Evolutionary conservation across 2,888 invertebrate genomes (phyloP).

Genomic region (Agelastica alni): DNA sequence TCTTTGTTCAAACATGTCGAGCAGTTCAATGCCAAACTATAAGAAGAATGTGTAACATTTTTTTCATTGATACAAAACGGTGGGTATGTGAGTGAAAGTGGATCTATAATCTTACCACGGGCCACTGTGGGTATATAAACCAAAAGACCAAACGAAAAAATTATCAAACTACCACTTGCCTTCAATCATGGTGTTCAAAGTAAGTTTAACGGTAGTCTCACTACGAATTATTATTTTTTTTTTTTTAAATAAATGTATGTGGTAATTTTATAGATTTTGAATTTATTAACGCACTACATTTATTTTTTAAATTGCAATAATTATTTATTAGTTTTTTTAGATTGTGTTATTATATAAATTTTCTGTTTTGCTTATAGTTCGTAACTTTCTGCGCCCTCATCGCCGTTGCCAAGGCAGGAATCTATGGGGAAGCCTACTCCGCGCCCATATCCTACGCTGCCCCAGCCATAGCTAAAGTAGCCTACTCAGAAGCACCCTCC

Average conservation of each 20-base stretch:
- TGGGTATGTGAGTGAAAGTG: not conserved
- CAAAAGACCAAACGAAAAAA: not conserved
- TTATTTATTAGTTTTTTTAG: not conserved
- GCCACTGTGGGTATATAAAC: not conserved
- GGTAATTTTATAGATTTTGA: too few relatives aligned
- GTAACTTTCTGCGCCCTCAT: not conserved
- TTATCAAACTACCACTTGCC: not conserved
- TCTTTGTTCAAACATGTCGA: constrained; percentile 13
- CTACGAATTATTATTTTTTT: too few relatives aligned
- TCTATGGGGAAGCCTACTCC: constrained; percentile 10
- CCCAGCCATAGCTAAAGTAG: constrained; percentile 9
- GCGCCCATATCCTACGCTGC: constrained; percentile 28
- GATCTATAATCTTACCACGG: not conserved
- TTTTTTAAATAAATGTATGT: too few relatives aligned
- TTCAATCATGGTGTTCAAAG: constrained; percentile 44
- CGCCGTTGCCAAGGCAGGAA: not conserved
- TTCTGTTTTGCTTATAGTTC: not conserved
- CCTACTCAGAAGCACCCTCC: constrained; percentile 28
- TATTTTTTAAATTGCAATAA: not conserved
- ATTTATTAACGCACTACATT: too few relatives aligned
- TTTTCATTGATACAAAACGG: constrained; percentile 19
- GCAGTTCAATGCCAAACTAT: constrained; percentile 23
- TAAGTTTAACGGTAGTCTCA: constrained; percentile 31
- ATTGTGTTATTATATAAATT: not conserved
- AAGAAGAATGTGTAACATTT: constrained; percentile 7